Conservation (phyloP, 2,888 invertebrate species). For the Acronicta alni region DNA sequence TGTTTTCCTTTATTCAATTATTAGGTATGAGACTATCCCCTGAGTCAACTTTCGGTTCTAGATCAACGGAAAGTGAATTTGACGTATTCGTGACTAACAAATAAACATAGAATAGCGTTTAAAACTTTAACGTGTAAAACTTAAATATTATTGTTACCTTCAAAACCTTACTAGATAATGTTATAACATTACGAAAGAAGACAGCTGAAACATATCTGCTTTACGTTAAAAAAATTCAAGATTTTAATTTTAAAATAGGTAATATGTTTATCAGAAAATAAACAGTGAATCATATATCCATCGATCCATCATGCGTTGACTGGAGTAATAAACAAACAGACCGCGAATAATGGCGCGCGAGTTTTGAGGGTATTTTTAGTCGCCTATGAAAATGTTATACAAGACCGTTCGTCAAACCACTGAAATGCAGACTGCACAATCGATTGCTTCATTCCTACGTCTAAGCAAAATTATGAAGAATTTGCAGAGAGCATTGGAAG, state of each 20-base stretch:
- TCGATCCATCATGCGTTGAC: constrained; percentile 60
- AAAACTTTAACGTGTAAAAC: too few relatives aligned
- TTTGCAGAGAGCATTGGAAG: constrained; percentile 10
- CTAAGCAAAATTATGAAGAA: neutral
- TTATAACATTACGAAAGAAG: constrained; percentile 12
- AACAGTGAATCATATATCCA: constrained; percentile 48
- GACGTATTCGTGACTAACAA: too few relatives aligned
- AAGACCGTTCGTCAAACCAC: neutral
- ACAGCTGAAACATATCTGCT: constrained; percentile 19
- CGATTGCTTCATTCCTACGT: constrained; percentile 15
- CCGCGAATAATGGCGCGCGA: constrained; percentile 41
- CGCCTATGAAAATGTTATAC: constrained; percentile 36
- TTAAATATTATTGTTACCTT: neutral
- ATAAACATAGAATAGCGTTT: too few relatives aligned
- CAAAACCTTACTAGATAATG: constrained; percentile 6
- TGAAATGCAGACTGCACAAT: constrained; percentile 9
- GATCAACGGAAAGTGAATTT: too few relatives aligned
- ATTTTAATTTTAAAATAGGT: neutral
- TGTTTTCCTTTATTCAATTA: too few relatives aligned
- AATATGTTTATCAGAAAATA: constrained; percentile 46
- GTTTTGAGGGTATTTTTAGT: constrained; percentile 48
- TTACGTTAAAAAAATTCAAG: constrained; percentile 21
- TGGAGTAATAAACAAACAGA: constrained; percentile 60
- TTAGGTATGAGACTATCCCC: too few relatives aligned
- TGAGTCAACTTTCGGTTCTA: too few relatives aligned